Conservation (phyloP, 1,140 invertebrate species). For the Choristoneura fumiferana region DNA sequence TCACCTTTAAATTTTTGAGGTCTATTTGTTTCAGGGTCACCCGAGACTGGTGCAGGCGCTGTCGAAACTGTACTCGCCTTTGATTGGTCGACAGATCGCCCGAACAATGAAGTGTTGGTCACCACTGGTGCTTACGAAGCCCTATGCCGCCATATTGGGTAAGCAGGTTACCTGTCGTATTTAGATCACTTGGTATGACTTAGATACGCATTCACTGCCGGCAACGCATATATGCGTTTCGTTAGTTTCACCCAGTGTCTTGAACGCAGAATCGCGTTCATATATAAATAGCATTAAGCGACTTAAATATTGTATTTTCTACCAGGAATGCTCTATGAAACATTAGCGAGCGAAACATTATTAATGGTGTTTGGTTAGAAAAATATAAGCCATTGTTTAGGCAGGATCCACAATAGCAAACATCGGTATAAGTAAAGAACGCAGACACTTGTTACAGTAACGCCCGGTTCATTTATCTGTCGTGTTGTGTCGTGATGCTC, state of each 20-base stretch:
- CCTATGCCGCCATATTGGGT: slow-evolving; percentile 86
- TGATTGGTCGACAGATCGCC: slow-evolving; percentile 86
- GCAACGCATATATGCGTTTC: too few species aligned
- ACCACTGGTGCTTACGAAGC: slow-evolving; percentile 96
- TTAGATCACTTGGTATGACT: background rate
- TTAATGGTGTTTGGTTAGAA: too few species aligned
- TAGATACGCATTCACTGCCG: too few species aligned
- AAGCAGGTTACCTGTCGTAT: slow-evolving; percentile 15
- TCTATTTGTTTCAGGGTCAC: slow-evolving; percentile 87
- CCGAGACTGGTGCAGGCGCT: slow-evolving; percentile 92
- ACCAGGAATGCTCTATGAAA: too few species aligned
- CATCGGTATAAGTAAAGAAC: too few species aligned
- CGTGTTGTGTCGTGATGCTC: too few species aligned
- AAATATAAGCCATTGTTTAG: too few species aligned
- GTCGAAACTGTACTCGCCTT: slow-evolving; percentile 89
- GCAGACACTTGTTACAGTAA: too few species aligned
- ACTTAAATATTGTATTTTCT: too few species aligned
- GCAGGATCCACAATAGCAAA: too few species aligned
- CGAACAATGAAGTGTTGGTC: slow-evolving; percentile 91
- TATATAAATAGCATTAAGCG: background rate
- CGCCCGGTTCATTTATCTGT: too few species aligned
- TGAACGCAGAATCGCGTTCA: background rate
- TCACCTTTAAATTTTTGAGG: background rate
- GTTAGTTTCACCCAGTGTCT: background rate
- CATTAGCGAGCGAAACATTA: too few species aligned